Conservation (phyloP, 2,888 invertebrate species). For the Bugulina stolonifera region DNA sequence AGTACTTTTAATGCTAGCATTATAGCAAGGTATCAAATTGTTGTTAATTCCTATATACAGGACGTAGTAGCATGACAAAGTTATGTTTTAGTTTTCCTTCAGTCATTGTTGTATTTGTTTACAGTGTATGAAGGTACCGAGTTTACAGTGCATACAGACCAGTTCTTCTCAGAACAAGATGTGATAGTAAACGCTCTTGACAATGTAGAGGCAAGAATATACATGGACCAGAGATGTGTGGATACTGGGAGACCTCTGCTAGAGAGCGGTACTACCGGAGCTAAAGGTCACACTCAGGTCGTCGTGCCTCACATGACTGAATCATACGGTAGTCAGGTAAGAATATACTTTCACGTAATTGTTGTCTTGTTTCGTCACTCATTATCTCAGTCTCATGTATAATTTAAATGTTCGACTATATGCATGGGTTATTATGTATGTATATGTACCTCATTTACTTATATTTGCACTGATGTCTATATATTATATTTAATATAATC, state of each 20-base stretch:
- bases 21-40: too few relatives aligned
- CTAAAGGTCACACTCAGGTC: conserved; percentile 54
- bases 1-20: too few relatives aligned
- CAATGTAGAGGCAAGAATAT: conserved; percentile 52
- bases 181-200: conserved; percentile 52
- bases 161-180: conserved; percentile 45
- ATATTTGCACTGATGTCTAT: neutral
- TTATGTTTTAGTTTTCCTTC: too few relatives aligned
- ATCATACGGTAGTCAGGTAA: conserved; percentile 50
- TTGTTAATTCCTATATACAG: too few relatives aligned
- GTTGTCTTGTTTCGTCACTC: too few relatives aligned
- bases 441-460: neutral
- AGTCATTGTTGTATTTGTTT: neutral
- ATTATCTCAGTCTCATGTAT: too few relatives aligned
- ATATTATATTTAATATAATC: neutral
- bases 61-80: too few relatives aligned
- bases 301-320: conserved; percentile 54
- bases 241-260: conserved; percentile 49
- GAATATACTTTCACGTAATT: too few relatives aligned
- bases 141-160: conserved; percentile 42
- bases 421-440: too few relatives aligned
- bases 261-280: conserved; percentile 54
- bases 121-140: conserved; percentile 50
- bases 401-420: too few relatives aligned
- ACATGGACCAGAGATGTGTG: conserved; percentile 54